phyloP scores from a whole-genome alignment of 2,113 vertebrate species.

The Strigops habroptila region DNA sequence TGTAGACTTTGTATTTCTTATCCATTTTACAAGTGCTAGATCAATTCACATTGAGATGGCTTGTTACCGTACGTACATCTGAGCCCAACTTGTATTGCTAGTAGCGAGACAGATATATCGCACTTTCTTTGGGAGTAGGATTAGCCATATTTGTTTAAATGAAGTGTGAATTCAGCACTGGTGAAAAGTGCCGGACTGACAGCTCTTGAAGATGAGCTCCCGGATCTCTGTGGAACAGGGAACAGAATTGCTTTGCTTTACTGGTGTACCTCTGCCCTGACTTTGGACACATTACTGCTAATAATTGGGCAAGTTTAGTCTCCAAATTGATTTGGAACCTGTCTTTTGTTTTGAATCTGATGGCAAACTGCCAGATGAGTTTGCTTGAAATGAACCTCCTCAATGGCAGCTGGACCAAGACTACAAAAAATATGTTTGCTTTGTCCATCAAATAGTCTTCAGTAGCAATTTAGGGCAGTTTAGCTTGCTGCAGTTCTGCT shows the following conservation, averaged over 20 bases:
- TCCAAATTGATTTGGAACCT: neutral
- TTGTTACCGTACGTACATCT: neutral
- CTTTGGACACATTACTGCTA: neutral
- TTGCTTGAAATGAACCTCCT: neutral
- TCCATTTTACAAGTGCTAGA: neutral
- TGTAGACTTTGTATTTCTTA: neutral
- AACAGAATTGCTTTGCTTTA: constrained; percentile 4
- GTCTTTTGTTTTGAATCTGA: neutral
- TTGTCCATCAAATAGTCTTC: neutral
- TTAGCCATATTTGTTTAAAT: constrained; percentile 24
- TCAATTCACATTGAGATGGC: neutral
- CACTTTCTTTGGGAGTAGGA: neutral
- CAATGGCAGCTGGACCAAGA: neutral
- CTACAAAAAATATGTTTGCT: neutral
- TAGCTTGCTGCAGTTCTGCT: neutral
- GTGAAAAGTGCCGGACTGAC: neutral
- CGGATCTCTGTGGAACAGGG: neutral
- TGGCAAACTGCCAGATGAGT: neutral
- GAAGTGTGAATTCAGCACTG: constrained; percentile 6
- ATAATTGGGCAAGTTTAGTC: neutral
- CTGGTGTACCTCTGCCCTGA: neutral
- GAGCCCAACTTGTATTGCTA: neutral
- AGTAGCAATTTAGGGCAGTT: neutral
- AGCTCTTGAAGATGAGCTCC: neutral
- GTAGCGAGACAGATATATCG: neutral